Conservation (phyloP, 1,140 invertebrate species). For the Drosophila punjabiensis region DNA sequence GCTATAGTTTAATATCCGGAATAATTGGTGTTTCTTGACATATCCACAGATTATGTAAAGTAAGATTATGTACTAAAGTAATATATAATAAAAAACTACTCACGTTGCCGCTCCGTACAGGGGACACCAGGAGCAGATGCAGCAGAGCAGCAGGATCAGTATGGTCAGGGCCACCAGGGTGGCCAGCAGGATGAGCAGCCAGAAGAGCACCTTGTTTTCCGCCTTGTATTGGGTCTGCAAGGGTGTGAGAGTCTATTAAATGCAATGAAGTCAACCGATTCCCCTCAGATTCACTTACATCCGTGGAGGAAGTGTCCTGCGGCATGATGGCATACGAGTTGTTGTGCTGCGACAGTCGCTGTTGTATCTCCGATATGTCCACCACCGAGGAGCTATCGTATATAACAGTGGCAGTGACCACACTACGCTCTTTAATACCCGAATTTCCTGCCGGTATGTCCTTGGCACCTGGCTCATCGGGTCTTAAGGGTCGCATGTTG, state of each 20-base stretch:
- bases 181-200: conserved; percentile 91
- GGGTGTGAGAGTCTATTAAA: conserved; percentile 70
- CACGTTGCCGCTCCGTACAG: conserved; percentile 91
- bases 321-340: conserved; percentile 84
- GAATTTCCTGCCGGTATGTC: conserved; percentile 61
- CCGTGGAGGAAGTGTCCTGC: conserved; percentile 61
- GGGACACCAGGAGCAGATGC: conserved; percentile 92
- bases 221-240: conserved; percentile 90
- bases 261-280: conserved; percentile 20
- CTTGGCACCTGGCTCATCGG: conserved; percentile 74
- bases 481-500: conserved; percentile 89
- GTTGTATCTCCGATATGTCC: conserved; percentile 89
- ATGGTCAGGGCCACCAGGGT: conserved; percentile 90
- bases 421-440: conserved; percentile 87
- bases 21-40: background rate
- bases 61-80: no score
- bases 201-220: conserved; percentile 90
- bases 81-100: conserved; percentile 42
- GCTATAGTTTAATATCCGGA: background rate
- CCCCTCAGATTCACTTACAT: conserved; percentile 61
- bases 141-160: conserved; percentile 91
- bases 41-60: conserved; percentile 3
- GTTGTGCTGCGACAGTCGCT: conserved; percentile 87
- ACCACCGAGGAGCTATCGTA: conserved; percentile 89
- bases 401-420: conserved; percentile 91